These are phyloP conservation scores for Elgaria multicarinata DNA, from an alignment of 2,113 vertebrate species.

Conservation along the genomic window DNA sequence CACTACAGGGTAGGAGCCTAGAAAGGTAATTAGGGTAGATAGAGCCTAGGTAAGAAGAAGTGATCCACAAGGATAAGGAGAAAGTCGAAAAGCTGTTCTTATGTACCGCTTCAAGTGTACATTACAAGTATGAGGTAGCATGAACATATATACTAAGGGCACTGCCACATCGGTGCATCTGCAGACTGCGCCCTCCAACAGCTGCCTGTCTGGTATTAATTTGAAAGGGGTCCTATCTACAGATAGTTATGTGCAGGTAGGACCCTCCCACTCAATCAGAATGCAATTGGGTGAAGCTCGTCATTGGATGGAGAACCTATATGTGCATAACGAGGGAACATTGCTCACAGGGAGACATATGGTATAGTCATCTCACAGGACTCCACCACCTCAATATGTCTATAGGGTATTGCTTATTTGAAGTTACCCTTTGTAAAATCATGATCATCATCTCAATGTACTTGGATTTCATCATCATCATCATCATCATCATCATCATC, in stretches of 20 bases:
- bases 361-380: background rate
- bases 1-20: background rate
- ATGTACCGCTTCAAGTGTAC: background rate
- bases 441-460: background rate
- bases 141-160: background rate
- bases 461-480: too few relatives aligned
- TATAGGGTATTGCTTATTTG: background rate
- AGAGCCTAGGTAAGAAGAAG: background rate
- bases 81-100: background rate
- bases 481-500: too few relatives aligned
- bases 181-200: fast-evolving
- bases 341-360: background rate
- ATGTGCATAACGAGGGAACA: background rate
- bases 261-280: background rate
- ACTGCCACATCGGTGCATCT: background rate
- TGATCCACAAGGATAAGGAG: background rate
- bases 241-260: background rate
- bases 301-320: background rate
- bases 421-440: too few relatives aligned
- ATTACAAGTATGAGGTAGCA: background rate
- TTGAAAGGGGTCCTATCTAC: background rate
- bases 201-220: background rate
- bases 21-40: background rate
- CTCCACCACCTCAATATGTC: background rate
- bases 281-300: background rate